phyloP scores from a whole-genome alignment of 2,797 vertebrate genomes.

The Typhlichthys eigenmanni region DNA sequence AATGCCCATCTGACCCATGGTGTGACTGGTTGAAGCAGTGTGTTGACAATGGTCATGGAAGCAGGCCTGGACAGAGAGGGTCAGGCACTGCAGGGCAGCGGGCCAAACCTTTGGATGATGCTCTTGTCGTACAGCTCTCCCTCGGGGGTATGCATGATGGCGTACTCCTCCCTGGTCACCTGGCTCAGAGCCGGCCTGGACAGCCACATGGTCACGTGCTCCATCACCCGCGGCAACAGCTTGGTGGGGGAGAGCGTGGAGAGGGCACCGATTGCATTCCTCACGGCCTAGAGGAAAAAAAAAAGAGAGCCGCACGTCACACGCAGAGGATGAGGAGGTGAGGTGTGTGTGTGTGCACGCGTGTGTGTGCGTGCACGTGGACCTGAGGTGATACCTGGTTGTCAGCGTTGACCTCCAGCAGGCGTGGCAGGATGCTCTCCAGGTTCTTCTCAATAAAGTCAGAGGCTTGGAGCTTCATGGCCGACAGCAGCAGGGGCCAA shows the following conservation, averaged over 20 bases:
- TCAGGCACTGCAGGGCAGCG: neutral
- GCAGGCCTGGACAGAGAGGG: neutral
- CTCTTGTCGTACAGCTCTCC: conserved; percentile 92
- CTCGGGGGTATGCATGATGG: conserved; percentile 90
- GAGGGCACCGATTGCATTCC: conserved; percentile 89
- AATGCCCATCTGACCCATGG: no score
- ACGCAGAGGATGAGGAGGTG: neutral
- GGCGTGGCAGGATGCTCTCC: conserved; percentile 82
- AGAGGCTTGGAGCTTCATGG: conserved; percentile 87
- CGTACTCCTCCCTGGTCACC: conserved; percentile 90
- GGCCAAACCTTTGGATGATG: conserved; percentile 88
- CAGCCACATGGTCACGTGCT: conserved; percentile 79
- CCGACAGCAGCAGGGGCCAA: conserved; percentile 86
- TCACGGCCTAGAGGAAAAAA: conserved; percentile 78
- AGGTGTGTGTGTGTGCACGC: neutral
- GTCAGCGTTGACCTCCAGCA: conserved; percentile 77
- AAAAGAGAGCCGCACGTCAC: neutral
- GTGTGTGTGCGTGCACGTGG: neutral
- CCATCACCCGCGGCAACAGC: conserved; percentile 86
- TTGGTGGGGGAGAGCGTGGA: conserved; percentile 83
- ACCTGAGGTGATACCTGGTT: conserved; percentile 78
- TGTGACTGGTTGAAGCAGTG: no score
- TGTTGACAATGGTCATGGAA: no score
- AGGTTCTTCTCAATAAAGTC: conserved; percentile 88
- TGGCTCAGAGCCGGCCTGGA: conserved; percentile 81